These are phyloP conservation scores for Zoanthus solanderi DNA, from an alignment of 92 coral and sea anemone species.

Conservation along the genomic window DNA sequence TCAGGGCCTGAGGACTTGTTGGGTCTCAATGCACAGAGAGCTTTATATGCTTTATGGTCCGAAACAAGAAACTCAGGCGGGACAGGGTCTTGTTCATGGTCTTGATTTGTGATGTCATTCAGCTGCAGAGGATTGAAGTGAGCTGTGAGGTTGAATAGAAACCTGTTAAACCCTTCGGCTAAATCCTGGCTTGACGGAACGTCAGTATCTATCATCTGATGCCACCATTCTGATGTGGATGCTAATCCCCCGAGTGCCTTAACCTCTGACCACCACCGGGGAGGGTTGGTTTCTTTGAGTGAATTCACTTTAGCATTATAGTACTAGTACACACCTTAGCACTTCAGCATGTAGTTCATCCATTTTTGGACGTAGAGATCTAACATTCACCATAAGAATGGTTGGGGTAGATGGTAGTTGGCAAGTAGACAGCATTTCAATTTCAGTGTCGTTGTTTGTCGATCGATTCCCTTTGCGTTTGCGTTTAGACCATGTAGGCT, in stretches of 20 bases:
- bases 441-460: background rate
- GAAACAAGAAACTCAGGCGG: no score
- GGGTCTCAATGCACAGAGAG: no score
- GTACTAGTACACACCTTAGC: background rate
- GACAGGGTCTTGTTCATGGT: no score
- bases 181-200: no score
- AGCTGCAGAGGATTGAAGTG: no score
- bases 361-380: constrained; percentile 39
- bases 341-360: constrained; percentile 29
- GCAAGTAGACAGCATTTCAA: background rate
- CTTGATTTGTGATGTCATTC: no score
- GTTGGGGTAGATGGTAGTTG: constrained; percentile 7
- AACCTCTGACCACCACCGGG: constrained; percentile 39
- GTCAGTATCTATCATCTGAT: constrained; percentile 13
- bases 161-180: no score
- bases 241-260: constrained; percentile 25
- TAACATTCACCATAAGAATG: constrained; percentile 21
- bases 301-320: background rate
- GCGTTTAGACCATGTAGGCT: constrained; percentile 23
- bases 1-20: no score
- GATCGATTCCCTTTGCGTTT: background rate
- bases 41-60: no score
- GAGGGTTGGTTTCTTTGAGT: constrained; percentile 24
- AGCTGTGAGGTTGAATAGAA: no score
- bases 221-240: constrained; percentile 28